Evolutionary conservation across 1,140 invertebrate species (phyloP).

Genomic region (Cyphomyrmex costatus): DNA sequence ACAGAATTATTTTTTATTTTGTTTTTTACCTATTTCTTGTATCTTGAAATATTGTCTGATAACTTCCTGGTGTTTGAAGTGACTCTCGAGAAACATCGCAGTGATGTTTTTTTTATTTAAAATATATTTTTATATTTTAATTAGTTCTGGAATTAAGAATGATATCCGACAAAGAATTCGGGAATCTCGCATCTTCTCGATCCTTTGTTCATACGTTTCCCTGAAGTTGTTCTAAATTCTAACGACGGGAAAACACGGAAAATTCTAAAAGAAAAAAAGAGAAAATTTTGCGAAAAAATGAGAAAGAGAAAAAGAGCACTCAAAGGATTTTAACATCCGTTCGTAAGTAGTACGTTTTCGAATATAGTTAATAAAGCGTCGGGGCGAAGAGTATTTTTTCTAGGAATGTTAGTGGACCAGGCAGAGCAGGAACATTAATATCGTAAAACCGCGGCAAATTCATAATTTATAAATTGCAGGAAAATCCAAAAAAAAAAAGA

Average conservation of each 20-base stretch:
- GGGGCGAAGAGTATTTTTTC: constrained; percentile 73
- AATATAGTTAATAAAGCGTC: constrained; percentile 61
- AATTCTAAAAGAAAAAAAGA: constrained; percentile 34
- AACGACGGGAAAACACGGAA: neutral
- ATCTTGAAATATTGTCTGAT: neutral
- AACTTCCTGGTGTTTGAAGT: neutral
- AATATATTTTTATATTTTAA: neutral
- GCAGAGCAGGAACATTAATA: constrained; percentile 68
- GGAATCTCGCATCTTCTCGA: constrained; percentile 54
- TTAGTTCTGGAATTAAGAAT: constrained; percentile 6
- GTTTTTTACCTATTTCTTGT: neutral
- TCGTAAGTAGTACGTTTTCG: constrained; percentile 62
- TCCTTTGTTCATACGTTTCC: constrained; percentile 40
- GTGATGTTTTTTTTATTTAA: constrained; percentile 16
- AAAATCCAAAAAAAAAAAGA: constrained; percentile 61
- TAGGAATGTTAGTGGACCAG: constrained; percentile 77
- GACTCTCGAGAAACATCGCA: neutral
- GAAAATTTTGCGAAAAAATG: constrained; percentile 3
- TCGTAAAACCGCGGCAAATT: constrained; percentile 68
- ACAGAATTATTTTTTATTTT: neutral
- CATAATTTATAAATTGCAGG: constrained; percentile 62
- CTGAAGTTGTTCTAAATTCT: neutral
- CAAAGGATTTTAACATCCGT: constrained; percentile 58
- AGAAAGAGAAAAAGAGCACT: constrained; percentile 42
- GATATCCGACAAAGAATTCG: constrained; percentile 45